A percentile compares a stretch with the other conserved stretches of the same genome.
Conservation (phyloP, 2,797 vertebrate genomes). For the Champsocephalus esox region DNA sequence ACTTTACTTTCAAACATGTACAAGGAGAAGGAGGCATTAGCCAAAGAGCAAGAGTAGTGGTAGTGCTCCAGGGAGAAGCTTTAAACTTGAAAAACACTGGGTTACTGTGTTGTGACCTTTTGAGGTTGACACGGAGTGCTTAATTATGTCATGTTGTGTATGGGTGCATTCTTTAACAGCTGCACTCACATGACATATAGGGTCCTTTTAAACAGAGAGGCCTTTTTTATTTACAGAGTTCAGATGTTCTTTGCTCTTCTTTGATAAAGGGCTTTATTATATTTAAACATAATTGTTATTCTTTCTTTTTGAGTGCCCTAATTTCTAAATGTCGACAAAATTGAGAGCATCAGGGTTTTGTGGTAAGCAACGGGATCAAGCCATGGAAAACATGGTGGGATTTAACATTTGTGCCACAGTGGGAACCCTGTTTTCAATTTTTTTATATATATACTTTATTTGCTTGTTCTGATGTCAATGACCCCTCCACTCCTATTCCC, state of each 20-base stretch:
- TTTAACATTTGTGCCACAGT: constrained; percentile 35
- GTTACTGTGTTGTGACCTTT: neutral
- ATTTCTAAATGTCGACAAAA: neutral
- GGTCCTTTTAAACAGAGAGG: no score
- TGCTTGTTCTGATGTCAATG: constrained; percentile 34
- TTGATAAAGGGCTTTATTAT: neutral
- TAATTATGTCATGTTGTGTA: no score
- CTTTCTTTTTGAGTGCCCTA: neutral
- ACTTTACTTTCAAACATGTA: neutral
- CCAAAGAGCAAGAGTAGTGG: no score
- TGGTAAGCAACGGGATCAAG: neutral
- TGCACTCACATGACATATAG: neutral
- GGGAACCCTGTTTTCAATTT: constrained; percentile 10
- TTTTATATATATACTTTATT: constrained; percentile 12
- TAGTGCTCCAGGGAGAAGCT: no score
- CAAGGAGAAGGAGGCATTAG: neutral
- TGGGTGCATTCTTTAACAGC: constrained; percentile 5
- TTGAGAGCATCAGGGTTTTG: neutral
- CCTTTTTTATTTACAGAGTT: neutral
- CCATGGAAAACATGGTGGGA: constrained; percentile 25
- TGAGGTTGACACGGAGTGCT: neutral
- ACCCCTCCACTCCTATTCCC: constrained; percentile 23
- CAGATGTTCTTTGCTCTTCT: constrained; percentile 6
- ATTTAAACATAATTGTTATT: neutral
- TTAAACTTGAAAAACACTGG: neutral